Evolutionary conservation across 2,797 vertebrate genomes (phyloP), one percentile per base, ranked within the genome.

Genomic region (Simalia tracyae): DNA sequence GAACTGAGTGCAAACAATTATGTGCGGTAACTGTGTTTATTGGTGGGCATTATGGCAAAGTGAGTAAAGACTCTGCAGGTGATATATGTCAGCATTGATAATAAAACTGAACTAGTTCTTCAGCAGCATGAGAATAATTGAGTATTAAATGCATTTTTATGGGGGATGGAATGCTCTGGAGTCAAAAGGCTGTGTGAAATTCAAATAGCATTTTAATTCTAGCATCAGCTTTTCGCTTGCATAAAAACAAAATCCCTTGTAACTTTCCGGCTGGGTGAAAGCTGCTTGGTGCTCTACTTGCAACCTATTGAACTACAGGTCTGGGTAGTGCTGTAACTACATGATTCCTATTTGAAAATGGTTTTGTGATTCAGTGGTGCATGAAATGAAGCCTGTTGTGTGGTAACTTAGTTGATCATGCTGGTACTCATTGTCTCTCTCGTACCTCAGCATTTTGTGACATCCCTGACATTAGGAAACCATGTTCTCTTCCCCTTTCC

Each of bases 141-240:
- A 46, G 31, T 87, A 24, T 68, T 81, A 86, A 81, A 90, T 66
- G 50, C 42, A 56, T 64, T n/a, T 89, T 63, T 84, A 57, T 28
- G 57, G 42, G 89, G 59, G 46, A 81, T 57, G 57, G 50, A 93
- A 31, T 88, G 87, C 89, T 91, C 56, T 89, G 56, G 88, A 91
- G 66, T 91, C 81, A 91, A 95, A 86, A 64, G 66, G 93, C 76
- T 72, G 93, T 91, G 88, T 90, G 81, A 11, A 8, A 7, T 59
- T 88, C 6, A 28, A 85, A 86, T 36, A 89, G 42, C 36, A 59
- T 28, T 56, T 46, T 93, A 72, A 72, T 72, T 46, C 90, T 92
- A 93, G 92, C 94, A 95, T 94, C 94, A 95, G 95, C 94, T 95
- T 93, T 84, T 5, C 92, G 93, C 93, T 88, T 95, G 94, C 95